Conservation (phyloP, 1,140 invertebrate genomes). For the Apis dorsata region DNA sequence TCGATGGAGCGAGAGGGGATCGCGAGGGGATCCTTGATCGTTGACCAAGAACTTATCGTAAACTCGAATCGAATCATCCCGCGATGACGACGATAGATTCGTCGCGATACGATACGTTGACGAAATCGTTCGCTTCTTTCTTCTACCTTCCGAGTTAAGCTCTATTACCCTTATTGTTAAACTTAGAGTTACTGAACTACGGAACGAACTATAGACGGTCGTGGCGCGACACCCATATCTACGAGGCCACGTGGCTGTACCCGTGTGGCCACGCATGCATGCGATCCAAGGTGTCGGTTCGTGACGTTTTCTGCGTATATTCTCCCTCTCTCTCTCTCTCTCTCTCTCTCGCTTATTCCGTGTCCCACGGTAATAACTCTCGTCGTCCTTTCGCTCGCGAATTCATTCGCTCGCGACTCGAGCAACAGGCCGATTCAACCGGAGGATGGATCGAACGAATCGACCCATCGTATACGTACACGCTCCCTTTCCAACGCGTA, state of each 20-base stretch:
- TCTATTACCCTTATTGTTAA: constrained; percentile 79
- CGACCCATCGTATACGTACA: neutral
- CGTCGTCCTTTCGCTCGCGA: neutral
- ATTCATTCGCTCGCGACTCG: neutral
- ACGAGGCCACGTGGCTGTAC: constrained; percentile 76
- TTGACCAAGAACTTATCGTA: no score
- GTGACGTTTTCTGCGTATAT: constrained; percentile 17
- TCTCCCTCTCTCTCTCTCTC: neutral
- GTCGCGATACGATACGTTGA: constrained; percentile 37
- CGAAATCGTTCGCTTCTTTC: constrained; percentile 63
- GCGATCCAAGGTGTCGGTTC: constrained; percentile 52
- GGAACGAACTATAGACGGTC: constrained; percentile 77
- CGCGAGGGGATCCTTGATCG: neutral
- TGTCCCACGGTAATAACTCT: neutral
- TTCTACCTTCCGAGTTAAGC: constrained; percentile 57
- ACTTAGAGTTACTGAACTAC: constrained; percentile 79
- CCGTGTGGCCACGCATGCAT: constrained; percentile 67
- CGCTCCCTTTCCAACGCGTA: neutral
- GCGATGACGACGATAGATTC: neutral
- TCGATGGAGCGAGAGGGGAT: no score
- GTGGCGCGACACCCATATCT: constrained; percentile 69
- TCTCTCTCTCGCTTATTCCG: neutral
- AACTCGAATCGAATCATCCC: neutral
- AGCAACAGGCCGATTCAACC: neutral
- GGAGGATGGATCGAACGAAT: neutral